A percentile compares a stretch with the other conserved stretches of the same genome.
Conservation (phyloP, 2,888 invertebrate genomes). For the Frankliniella intonsa region DNA sequence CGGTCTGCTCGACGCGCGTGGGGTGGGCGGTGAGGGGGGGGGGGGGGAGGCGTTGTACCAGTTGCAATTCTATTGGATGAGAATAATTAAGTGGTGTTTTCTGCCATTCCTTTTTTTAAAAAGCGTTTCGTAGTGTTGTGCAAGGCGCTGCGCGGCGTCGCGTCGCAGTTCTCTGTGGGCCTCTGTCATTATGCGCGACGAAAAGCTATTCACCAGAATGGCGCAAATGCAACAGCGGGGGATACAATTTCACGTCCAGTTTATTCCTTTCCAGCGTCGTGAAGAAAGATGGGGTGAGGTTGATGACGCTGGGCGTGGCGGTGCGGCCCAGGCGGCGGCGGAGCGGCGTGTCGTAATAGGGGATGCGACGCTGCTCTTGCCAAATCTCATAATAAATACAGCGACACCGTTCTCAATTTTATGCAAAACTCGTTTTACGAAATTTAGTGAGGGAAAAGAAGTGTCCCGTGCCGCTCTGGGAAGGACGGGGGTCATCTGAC, state of each 20-base stretch:
- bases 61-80: too few relatives aligned
- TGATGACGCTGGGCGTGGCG: not conserved
- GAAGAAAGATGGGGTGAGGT: not conserved
- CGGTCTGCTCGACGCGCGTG: not conserved
- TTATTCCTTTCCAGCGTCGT: not conserved
- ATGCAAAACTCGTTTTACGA: constrained; percentile 25
- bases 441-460: not conserved
- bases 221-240: not conserved
- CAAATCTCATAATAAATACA: constrained; percentile 25
- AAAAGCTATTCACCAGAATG: not conserved
- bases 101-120: too few relatives aligned
- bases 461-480: not conserved
- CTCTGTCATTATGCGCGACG: too few relatives aligned
- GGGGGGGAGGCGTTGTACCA: not conserved
- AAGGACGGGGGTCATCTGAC: not conserved
- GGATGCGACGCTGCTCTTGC: not conserved
- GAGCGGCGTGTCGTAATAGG: not conserved
- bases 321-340: not conserved
- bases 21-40: not conserved
- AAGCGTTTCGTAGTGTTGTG: too few relatives aligned
- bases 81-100: too few relatives aligned
- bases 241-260: not conserved
- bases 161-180: too few relatives aligned
- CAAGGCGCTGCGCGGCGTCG: too few relatives aligned
- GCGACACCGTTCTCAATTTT: constrained; percentile 13